A percentile compares a stretch with the other conserved stretches of the same genome.
Conservation (phyloP, 2,113 vertebrate genomes). For the Embiotoca jacksoni region DNA sequence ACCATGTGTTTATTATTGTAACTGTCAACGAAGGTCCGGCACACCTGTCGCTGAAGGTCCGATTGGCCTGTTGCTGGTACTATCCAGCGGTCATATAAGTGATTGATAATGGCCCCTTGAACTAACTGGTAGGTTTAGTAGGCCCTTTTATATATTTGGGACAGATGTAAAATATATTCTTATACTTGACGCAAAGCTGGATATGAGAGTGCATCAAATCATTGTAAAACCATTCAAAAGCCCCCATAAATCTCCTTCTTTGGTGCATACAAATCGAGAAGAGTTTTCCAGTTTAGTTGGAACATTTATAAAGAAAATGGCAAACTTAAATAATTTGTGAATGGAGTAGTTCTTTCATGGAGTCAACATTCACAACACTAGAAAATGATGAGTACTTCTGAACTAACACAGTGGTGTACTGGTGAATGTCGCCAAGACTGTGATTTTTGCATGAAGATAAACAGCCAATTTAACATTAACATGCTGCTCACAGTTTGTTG, state of each 20-base stretch:
- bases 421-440: conserved; percentile 21
- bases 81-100: too few species aligned
- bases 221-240: background rate
- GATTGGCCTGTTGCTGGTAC: too few species aligned
- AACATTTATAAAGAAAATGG: too few species aligned
- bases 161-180: background rate
- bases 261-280: too few species aligned
- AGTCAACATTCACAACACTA: conserved; percentile 4
- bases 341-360: conserved; percentile 1
- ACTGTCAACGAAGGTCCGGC: too few species aligned
- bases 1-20: too few species aligned
- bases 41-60: too few species aligned
- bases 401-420: conserved; percentile 8
- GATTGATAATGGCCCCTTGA: too few species aligned
- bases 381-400: conserved; percentile 19
- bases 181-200: background rate
- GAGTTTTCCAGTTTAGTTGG: too few species aligned
- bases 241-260: background rate
- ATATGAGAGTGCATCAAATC: background rate
- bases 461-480: conserved; percentile 33
- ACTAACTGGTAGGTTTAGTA: too few species aligned
- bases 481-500: conserved; percentile 23
- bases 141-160: too few species aligned
- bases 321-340: background rate
- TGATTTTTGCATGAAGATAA: conserved; percentile 20